Percentiles rank a stretch among this genome's conserved stretches.
Evolutionary conservation across 2,113 vertebrate genomes (phyloP).

Genomic region (Bolborhynchus lineola): DNA sequence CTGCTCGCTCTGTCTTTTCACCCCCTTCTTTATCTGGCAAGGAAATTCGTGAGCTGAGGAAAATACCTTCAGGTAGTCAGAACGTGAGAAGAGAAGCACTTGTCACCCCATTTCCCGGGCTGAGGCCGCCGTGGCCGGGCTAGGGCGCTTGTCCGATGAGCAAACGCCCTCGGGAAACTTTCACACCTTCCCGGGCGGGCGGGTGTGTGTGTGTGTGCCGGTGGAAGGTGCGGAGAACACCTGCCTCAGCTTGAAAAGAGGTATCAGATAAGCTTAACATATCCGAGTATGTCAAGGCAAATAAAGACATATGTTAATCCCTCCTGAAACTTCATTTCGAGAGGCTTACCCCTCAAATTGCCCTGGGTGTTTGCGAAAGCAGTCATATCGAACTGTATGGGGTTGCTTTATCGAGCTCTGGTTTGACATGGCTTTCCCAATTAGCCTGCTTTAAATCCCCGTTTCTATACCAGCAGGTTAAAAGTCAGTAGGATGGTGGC

Average conservation of each 20-base stretch:
- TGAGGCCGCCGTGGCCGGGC: not conserved
- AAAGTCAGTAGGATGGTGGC: constrained; percentile 24
- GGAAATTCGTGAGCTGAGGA: not conserved
- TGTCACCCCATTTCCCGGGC: not conserved
- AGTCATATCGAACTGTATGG: not conserved
- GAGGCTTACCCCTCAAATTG: not conserved
- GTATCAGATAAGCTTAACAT: not conserved
- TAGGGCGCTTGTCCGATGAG: not conserved
- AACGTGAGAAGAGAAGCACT: not conserved
- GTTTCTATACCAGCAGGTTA: constrained; percentile 59
- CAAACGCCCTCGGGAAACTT: not conserved
- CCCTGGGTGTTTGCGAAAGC: not conserved
- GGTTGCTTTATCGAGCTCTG: not conserved
- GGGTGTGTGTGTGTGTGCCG: not conserved
- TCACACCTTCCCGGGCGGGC: not conserved
- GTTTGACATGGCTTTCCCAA: not conserved
- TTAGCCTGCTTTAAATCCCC: constrained; percentile 11
- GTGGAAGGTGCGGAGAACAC: not conserved
- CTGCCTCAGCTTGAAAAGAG: not conserved
- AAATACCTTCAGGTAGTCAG: not conserved
- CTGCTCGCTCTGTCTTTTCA: not conserved
- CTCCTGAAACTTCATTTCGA: not conserved
- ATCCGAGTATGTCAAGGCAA: not conserved
- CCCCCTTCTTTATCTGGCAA: not conserved
- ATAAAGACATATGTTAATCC: not conserved